phyloP scores from a whole-genome alignment of 2,888 invertebrate genomes.

The Chirona hameri region DNA sequence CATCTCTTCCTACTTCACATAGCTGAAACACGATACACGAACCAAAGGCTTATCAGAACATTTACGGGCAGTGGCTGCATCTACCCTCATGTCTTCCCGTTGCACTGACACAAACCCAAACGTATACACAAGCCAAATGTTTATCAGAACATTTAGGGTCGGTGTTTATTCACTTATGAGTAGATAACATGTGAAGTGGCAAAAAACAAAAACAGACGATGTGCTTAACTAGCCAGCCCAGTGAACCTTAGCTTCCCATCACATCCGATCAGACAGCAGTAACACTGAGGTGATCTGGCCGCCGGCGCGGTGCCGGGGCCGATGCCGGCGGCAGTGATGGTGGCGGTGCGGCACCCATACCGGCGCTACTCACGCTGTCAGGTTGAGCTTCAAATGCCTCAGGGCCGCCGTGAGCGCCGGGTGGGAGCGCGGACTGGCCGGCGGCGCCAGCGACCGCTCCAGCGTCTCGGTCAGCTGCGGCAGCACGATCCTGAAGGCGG shows the following conservation, averaged over 20 bases:
- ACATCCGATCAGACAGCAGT: too few species aligned
- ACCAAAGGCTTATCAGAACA: too few species aligned
- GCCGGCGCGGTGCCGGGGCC: too few species aligned
- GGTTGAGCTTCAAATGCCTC: slow-evolving; percentile 56
- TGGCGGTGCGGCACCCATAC: too few species aligned
- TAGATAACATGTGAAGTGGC: too few species aligned
- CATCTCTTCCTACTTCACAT: slow-evolving; percentile 55
- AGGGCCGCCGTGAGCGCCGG: slow-evolving; percentile 59
- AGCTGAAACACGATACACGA: neutral
- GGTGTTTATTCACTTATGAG: too few species aligned
- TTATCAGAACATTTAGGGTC: too few species aligned
- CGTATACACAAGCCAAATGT: too few species aligned
- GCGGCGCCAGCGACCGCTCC: neutral
- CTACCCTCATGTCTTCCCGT: slow-evolving; percentile 63
- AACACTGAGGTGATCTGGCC: too few species aligned
- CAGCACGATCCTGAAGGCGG: slow-evolving; percentile 66
- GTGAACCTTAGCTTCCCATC: too few species aligned
- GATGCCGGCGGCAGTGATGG: neutral
- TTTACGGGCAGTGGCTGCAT: slow-evolving; percentile 65
- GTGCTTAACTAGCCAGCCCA: neutral
- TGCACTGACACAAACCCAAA: too few species aligned
- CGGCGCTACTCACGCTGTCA: slow-evolving; percentile 49
- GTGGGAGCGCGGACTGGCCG: neutral
- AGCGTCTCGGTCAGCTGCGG: slow-evolving; percentile 51
- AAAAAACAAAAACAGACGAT: too few species aligned